Base-by-base conservation (phyloP, 2,888 invertebrate species). In the Drosophila nigritarsus region DNA sequence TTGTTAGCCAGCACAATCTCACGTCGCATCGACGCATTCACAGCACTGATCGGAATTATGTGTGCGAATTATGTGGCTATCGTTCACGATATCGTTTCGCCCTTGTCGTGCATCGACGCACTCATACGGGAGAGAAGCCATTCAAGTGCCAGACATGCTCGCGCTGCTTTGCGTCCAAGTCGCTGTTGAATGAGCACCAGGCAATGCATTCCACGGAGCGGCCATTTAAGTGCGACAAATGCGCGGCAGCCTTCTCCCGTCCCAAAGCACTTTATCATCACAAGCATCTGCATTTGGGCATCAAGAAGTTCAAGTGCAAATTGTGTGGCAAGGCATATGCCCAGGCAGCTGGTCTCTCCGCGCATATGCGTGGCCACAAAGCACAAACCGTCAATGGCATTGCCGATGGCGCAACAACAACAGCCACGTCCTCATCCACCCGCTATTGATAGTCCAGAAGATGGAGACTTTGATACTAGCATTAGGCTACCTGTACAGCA, bases 321-420 rank as follows among this genome's bases (percentile, higher is more conserved):
- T 80, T 91, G 32, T 92, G 92, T 27, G 86, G 84, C 4, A 91
- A 91, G 61, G 87, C 91, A 0, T 92, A 91, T 66, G 89, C 91
- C 7, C 92, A 92, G 76, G 84, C 88, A 58, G 91, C 92, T 24
- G 93, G 93, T 2, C 74, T 92, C 2, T 90, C 92, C 18, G 92
- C 90, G 9, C 92, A 92, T 72, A 92, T 92, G 92, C 88, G 92
- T 7, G 61, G 61, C 18, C 84, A 84, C 65, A 91, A 89, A 51
- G 68, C 80, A 5, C 82, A 89, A 60, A 51, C 63, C 9, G 24
- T 56, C 30, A 72, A 54, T 49, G 75, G 61, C 27, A 55, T 65
- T 11, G 54, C 5, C 18, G 76, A 66, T n/a, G 32, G 7, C 1
- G 15, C 36, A 3, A n/a, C 42, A 11, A 1, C 38, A 11, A n/a